Evolutionary conservation across 2,888 invertebrate genomes (phyloP).

Genomic region (Hybos culiciformis): DNA sequence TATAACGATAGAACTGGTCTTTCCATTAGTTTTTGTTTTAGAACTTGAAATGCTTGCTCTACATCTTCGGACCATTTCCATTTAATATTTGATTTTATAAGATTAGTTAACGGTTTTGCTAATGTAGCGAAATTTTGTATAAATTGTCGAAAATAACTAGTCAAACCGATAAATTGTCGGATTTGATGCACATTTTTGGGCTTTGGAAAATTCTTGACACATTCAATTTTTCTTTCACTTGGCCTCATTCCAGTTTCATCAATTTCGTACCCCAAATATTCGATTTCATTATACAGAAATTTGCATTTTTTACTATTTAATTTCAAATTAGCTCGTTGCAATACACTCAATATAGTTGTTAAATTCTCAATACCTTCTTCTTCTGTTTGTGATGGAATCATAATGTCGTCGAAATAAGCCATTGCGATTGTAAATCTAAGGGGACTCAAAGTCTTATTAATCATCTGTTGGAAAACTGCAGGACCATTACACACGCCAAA

Average conservation of each 20-base stretch:
- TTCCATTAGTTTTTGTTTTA: constrained; percentile 6
- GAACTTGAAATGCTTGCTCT: not conserved
- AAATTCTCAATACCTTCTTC: not conserved
- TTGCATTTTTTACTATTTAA: not conserved
- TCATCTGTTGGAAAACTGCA: constrained; percentile 18
- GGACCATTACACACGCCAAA: constrained; percentile 25
- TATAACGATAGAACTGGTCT: not conserved
- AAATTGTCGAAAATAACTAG: constrained; percentile 27
- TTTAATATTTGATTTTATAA: not conserved
- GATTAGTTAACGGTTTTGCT: constrained; percentile 20
- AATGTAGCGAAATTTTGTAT: constrained; percentile 21
- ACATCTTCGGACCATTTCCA: not conserved
- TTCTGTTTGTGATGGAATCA: constrained; percentile 13
- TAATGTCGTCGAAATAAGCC: constrained; percentile 18
- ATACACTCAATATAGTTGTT: not conserved
- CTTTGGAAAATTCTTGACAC: constrained; percentile 19
- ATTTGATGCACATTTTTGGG: constrained; percentile 19
- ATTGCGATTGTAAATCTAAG: constrained; percentile 10
- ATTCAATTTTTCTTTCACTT: constrained; percentile 16
- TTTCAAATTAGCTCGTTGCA: not conserved
- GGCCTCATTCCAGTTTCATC: not conserved
- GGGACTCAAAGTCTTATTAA: constrained; percentile 9
- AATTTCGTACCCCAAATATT: not conserved
- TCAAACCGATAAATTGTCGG: constrained; percentile 24
- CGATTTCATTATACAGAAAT: not conserved